Conservation (phyloP, 2,113 vertebrate species). For the Takifugu flavidus region DNA sequence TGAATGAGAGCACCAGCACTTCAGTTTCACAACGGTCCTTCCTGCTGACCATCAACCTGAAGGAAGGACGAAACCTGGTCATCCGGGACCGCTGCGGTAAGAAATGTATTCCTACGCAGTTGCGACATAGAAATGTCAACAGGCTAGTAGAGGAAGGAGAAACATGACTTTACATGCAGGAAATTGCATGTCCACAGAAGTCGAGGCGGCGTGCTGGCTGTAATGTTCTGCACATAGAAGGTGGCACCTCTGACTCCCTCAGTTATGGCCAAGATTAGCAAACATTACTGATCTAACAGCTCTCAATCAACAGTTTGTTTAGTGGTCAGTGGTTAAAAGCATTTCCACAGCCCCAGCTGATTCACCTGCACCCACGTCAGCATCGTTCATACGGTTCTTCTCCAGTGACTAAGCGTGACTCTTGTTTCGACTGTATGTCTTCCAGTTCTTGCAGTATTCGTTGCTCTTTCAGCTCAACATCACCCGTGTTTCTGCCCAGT, state of each 20-base stretch:
- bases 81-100: constrained; percentile 95
- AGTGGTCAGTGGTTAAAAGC: background rate
- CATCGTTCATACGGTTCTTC: too few relatives aligned
- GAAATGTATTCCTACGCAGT: background rate
- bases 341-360: too few relatives aligned
- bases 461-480: too few relatives aligned
- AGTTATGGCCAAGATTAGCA: background rate
- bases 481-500: too few relatives aligned
- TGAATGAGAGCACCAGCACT: constrained; percentile 20
- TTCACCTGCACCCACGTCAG: too few relatives aligned
- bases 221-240: background rate
- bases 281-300: constrained; percentile 9
- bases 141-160: background rate
- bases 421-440: too few relatives aligned
- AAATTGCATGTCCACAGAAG: background rate
- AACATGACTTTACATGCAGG: background rate
- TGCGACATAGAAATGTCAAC: too few relatives aligned
- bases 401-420: too few relatives aligned
- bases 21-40: constrained; percentile 66
- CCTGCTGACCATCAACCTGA: constrained; percentile 88
- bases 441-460: too few relatives aligned
- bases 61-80: constrained; percentile 88
- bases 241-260: background rate
- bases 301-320: constrained; percentile 2
- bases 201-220: background rate